phyloP scores from a whole-genome alignment of 2,888 invertebrate genomes.

The Sphinx pinastri region DNA sequence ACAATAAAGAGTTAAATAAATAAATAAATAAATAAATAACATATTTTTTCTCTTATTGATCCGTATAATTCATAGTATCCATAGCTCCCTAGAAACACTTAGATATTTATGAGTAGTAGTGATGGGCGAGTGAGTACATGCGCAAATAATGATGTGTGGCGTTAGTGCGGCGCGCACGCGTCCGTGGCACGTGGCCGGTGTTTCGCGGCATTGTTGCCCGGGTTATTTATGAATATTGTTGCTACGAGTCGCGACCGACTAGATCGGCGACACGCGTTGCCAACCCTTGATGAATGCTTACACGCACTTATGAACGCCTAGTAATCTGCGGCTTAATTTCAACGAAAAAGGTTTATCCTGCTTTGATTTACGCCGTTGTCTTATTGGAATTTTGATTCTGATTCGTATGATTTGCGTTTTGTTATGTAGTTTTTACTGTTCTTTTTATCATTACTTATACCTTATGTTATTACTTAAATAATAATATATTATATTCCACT shows the following conservation, averaged over 20 bases:
- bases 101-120: slow-evolving; percentile 38
- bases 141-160: slow-evolving; percentile 75
- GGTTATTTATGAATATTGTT: slow-evolving; percentile 82
- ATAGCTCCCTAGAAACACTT: slow-evolving; percentile 30
- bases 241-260: slow-evolving; percentile 48
- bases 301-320: slow-evolving; percentile 61
- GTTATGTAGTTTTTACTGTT: too few relatives aligned
- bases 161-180: slow-evolving; percentile 54
- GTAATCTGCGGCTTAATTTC: slow-evolving; percentile 26
- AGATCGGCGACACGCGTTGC: slow-evolving; percentile 64
- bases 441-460: too few relatives aligned
- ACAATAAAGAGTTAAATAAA: too few relatives aligned
- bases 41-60: too few relatives aligned
- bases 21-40: too few relatives aligned
- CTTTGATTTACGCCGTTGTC: slow-evolving; percentile 10
- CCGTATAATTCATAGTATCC: background rate
- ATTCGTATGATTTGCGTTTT: background rate
- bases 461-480: too few relatives aligned
- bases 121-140: slow-evolving; percentile 55
- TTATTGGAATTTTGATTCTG: background rate
- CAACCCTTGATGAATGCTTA: slow-evolving; percentile 55
- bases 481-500: too few relatives aligned
- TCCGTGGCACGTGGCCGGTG: slow-evolving; percentile 58
- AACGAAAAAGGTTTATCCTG: background rate
- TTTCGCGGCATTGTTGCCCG: slow-evolving; percentile 61